A percentile compares a stretch with the other conserved stretches of the same genome.
These are phyloP conservation scores for Diabrotica virgifera DNA, from an alignment of 1,140 invertebrate genomes.

Conservation along the genomic window DNA sequence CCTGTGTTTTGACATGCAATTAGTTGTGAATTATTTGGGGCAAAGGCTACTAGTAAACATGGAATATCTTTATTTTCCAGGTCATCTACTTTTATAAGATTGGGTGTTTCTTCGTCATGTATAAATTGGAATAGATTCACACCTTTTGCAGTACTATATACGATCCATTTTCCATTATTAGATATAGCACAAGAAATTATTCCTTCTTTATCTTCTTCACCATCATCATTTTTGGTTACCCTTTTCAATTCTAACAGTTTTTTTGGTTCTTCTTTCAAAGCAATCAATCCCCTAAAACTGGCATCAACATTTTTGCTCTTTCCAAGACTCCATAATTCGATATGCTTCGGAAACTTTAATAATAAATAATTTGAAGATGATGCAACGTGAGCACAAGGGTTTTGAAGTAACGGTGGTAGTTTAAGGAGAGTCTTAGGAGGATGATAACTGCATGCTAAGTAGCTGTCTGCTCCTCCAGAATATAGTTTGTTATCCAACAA, in stretches of 20 bases:
- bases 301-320: conserved; percentile 33
- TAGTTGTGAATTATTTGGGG: conserved; percentile 33
- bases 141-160: conserved; percentile 67
- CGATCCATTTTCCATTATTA: conserved; percentile 63
- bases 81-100: conserved; percentile 49
- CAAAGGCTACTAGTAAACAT: conserved; percentile 43
- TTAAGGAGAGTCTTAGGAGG: conserved; percentile 64
- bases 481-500: conserved; percentile 64
- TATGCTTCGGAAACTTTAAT: conserved; percentile 58
- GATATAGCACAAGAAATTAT: conserved; percentile 68
- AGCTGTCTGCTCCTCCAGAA: conserved; percentile 77
- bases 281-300: conserved; percentile 32
- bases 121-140: conserved; percentile 67
- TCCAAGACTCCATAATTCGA: conserved; percentile 58
- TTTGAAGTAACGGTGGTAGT: conserved; percentile 67
- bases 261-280: conserved; percentile 54
- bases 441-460: conserved; percentile 65
- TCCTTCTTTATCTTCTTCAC: conserved; percentile 58
- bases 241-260: conserved; percentile 61
- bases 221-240: conserved; percentile 35
- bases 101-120: conserved; percentile 48
- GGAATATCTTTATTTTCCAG: conserved; percentile 43
- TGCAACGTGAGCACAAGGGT: conserved; percentile 59
- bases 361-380: conserved; percentile 60
- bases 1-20: conserved; percentile 36